phyloP scores from a whole-genome alignment of 2,888 invertebrate species.

The Oeneis ivallda region DNA sequence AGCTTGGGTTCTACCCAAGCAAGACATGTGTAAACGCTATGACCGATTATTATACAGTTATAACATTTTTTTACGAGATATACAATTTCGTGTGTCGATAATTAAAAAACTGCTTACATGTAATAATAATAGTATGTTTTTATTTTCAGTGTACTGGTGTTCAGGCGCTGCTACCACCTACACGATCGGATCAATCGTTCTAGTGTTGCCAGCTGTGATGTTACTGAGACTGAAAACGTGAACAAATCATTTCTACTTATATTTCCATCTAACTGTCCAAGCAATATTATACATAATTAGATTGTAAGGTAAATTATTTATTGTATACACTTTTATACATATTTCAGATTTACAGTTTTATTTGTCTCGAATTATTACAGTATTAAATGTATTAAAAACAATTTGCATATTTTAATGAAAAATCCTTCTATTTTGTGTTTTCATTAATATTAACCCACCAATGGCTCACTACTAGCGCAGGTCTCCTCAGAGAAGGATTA shows the following conservation, averaged over 20 bases:
- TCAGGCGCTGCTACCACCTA: constrained; percentile 93
- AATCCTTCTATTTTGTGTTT: background rate
- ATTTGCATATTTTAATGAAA: constrained; percentile 10
- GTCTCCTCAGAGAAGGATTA: no score
- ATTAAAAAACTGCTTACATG: background rate
- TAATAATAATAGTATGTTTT: background rate
- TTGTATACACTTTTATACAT: constrained; percentile 41
- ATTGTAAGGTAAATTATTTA: constrained; percentile 32
- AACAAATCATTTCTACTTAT: constrained; percentile 34
- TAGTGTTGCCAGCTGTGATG: constrained; percentile 89
- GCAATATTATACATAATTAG: constrained; percentile 27
- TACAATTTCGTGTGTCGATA: background rate
- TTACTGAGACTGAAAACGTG: constrained; percentile 75
- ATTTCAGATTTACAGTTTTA: constrained; percentile 38
- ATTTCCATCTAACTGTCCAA: constrained; percentile 12
- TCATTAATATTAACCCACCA: no score
- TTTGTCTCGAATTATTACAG: constrained; percentile 61
- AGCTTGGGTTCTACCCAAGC: no score
- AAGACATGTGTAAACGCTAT: no score
- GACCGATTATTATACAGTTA: no score
- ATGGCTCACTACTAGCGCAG: no score
- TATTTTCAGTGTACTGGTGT: constrained; percentile 91
- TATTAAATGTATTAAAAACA: constrained; percentile 52
- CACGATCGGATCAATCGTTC: constrained; percentile 87
- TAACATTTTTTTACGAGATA: no score